A percentile compares a stretch with the other conserved stretches of the same genome.
Evolutionary conservation across 2,888 invertebrate species (phyloP).

Genomic region (Cryptus viduatorius): DNA sequence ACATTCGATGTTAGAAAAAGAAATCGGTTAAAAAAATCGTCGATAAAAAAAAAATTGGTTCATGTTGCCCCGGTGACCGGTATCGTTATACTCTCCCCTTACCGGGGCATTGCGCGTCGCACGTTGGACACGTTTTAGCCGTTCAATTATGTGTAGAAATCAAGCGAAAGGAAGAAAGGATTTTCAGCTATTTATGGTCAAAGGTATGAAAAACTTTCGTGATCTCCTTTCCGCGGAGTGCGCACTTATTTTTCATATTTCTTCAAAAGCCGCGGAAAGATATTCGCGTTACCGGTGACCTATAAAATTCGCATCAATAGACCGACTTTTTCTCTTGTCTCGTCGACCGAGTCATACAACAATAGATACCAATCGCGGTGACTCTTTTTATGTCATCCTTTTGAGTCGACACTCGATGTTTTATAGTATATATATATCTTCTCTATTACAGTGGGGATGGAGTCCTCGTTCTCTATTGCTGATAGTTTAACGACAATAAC

Average conservation of each 20-base stretch:
- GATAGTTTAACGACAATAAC: constrained; percentile 54
- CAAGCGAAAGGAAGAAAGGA: constrained; percentile 65
- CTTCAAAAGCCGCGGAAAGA: not conserved
- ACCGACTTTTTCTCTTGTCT: constrained; percentile 19
- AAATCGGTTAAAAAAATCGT: no score
- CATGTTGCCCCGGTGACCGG: no score
- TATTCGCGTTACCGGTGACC: constrained; percentile 58
- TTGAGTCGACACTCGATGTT: constrained; percentile 41
- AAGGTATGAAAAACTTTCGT: constrained; percentile 29
- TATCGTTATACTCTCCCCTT: no score
- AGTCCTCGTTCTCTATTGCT: constrained; percentile 62
- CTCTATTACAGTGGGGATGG: constrained; percentile 46
- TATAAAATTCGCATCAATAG: constrained; percentile 54
- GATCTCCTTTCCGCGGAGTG: not conserved
- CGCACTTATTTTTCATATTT: not conserved
- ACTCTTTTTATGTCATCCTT: constrained; percentile 50
- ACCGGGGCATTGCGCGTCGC: no score
- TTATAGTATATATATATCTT: constrained; percentile 10
- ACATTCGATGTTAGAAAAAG: no score
- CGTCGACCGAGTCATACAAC: constrained; percentile 36
- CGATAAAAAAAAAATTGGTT: no score
- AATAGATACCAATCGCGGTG: constrained; percentile 52
- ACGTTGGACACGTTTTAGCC: not conserved
- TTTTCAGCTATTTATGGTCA: constrained; percentile 2
- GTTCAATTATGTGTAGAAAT: constrained; percentile 8